Evolutionary conservation across 2,797 vertebrate genomes (phyloP), one percentile per base, ranked within the genome.

Genomic region (Momotus momota): DNA sequence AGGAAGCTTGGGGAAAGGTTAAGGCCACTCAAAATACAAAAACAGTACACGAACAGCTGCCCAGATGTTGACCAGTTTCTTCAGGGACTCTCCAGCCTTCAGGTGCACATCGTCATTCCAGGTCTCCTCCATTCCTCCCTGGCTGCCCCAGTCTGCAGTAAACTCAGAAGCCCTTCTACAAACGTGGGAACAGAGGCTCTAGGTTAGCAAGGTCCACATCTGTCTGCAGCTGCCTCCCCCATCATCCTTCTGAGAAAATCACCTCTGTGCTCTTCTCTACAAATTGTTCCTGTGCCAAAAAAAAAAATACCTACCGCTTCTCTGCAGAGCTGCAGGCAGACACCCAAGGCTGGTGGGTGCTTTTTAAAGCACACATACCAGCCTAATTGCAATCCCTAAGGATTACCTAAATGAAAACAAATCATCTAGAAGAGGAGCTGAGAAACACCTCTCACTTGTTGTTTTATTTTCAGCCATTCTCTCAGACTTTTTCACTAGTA

Each of bases 341-440:
- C 4, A 15, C 6, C 23, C 19, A 9, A 0, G 3, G 13, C 17
- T 69, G 33, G 25, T 0, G 0, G 1, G 21, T 17, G 15, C 5
- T 54, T 43, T 43, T 55, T 35, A 16, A 78, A 35, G 31, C 25
- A 38, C 9, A 22, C n/a, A 2, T 5, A 43, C 13, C 74, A 89
- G 49, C 10, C 16, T 31, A 54, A 22, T 1, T 12, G 16, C 18
- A 72, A 65, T 9, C 46, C 16, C 11, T 2, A 60, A 43, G 49
- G 40, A 38, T 3, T 11, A 81, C 27, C 1, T 0, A n/a, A 74
- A 33, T 9, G 23, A 40, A 75, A 87, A 49, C 1, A 61, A 12
- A n/a, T 22, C 1, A 21, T 6, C 29, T 45, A 13, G 33, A 71
- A 75, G 21, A 73, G 20, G 29, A 87, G n/a, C 20, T 0, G 6